Percentiles rank a stretch among this genome's conserved stretches.
Conservation (phyloP, 2,797 vertebrate genomes). For the Gymnopithys bicolor region DNA sequence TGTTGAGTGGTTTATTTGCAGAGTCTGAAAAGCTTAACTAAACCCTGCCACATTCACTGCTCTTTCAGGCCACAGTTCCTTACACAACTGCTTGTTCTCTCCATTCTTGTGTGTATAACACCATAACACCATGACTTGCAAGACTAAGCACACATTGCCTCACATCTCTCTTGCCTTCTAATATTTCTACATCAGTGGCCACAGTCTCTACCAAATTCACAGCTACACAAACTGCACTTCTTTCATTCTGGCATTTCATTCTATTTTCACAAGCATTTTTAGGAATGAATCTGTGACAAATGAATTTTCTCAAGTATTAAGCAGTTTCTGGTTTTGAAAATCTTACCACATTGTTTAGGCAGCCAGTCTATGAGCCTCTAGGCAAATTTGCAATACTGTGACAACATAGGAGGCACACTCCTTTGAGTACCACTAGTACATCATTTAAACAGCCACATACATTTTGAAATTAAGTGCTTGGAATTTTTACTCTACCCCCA, state of each 20-base stretch:
- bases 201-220: background rate
- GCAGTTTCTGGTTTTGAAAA: background rate
- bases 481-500: background rate
- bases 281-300: background rate
- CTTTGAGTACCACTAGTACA: background rate
- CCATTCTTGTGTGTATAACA: background rate
- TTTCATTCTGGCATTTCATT: background rate
- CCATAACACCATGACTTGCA: background rate
- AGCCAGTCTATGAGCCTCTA: background rate
- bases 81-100: background rate
- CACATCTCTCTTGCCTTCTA: background rate
- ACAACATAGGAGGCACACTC: background rate
- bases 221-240: background rate
- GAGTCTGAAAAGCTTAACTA: background rate
- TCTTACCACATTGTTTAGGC: background rate
- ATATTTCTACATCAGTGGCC: background rate
- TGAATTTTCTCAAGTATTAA: background rate
- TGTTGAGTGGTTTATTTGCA: background rate
- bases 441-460: background rate
- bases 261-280: background rate
- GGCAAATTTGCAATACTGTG: background rate
- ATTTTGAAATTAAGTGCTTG: background rate
- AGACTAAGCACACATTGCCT: background rate
- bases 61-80: background rate
- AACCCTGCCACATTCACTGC: background rate